Base-by-base conservation (phyloP, 1,140 invertebrate genomes). In the Pseudobourletiella spinata region DNA sequence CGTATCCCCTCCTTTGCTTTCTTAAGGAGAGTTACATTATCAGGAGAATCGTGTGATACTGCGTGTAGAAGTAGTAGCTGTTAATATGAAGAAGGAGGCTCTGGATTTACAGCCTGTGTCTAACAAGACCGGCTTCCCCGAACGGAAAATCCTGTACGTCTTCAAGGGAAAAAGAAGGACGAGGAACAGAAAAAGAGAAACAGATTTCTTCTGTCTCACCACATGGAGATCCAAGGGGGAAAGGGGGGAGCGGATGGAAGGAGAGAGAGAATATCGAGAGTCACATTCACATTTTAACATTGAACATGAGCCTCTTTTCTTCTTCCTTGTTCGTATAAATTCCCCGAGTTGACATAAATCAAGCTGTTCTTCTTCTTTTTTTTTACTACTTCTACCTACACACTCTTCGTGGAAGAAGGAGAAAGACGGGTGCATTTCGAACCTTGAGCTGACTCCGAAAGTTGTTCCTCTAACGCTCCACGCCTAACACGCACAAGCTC, bases 321-420 rank as follows among this genome's bases (percentile, higher is more conserved):
- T 54, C 44, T 48, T 22, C 43, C 28, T 59, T 59, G 43, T 59
- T 32, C 51, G 50, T 52, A 51, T 51, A 54, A 61, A 61, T 61
- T 61, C 59, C 52, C 59, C 48, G 44, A 61, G 59, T 61, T 61
- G 59, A 61, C 50, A 61, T 61, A 61, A 61, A 61, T 61, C 59
- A 61, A 61, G 48, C 29, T 26, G 26, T 50, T 48, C 57, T 50
- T 20, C 6, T 55, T 39, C 52, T 55, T 11, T 26, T 52, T 28
- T 46, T 16, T 18, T 11, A 8, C 3, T 16, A 8, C 43, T 46
- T 20, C 43, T 46, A 8, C 18, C 44, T 46, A 6, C 44, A 18
- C 44, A 20, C 18, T 20, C n/a, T 8, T 39, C 35, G n/a, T n/a
- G n/a, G n/a, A n/a, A n/a, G n/a, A n/a, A 39, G 32, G n/a, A 39